Evolutionary conservation across 1,140 invertebrate species (phyloP).

Genomic region (Drosophila funebris): DNA sequence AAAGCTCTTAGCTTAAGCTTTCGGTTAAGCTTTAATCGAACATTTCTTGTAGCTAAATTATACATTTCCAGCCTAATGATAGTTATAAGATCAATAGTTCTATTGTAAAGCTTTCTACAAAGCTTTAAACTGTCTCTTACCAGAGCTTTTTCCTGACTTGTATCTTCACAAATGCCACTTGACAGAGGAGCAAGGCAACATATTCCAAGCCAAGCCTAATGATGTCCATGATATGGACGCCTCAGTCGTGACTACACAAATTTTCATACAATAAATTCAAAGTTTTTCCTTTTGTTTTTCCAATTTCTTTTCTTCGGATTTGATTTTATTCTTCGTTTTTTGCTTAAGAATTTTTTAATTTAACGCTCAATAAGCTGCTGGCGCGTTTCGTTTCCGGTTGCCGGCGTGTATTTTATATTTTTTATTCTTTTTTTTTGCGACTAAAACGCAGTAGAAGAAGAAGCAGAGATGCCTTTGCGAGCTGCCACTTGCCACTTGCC

Average conservation of each 20-base stretch:
- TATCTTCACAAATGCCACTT: no score
- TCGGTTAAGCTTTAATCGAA: no score
- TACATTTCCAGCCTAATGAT: no score
- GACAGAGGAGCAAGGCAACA: not conserved
- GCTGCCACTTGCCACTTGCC: slow-evolving; percentile 1
- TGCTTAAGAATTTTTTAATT: slow-evolving; percentile 80
- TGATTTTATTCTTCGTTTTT: slow-evolving; percentile 27
- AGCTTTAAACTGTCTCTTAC: no score
- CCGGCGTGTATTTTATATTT: slow-evolving; percentile 21
- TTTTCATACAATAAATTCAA: slow-evolving; percentile 34
- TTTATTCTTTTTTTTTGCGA: slow-evolving; percentile 23
- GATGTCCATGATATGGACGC: slow-evolving; percentile 13
- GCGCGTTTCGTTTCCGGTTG: slow-evolving; percentile 58
- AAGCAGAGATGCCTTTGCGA: slow-evolving; percentile 14
- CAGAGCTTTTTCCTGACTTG: no score
- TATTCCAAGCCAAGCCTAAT: slow-evolving; percentile 39
- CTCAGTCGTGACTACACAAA: slow-evolving; percentile 26
- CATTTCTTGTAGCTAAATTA: no score
- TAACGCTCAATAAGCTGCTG: slow-evolving; percentile 81
- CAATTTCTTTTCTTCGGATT: slow-evolving; percentile 8
- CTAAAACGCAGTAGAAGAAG: slow-evolving; percentile 40
- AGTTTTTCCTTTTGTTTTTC: slow-evolving; percentile 9
- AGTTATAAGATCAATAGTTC: no score
- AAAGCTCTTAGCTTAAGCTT: no score
- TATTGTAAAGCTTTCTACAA: no score